Percentiles rank a stretch among this genome's conserved stretches.
These are phyloP conservation scores for Mesorhabditis sp. DNA, from an alignment of 2,888 invertebrate species.

Conservation along the genomic window DNA sequence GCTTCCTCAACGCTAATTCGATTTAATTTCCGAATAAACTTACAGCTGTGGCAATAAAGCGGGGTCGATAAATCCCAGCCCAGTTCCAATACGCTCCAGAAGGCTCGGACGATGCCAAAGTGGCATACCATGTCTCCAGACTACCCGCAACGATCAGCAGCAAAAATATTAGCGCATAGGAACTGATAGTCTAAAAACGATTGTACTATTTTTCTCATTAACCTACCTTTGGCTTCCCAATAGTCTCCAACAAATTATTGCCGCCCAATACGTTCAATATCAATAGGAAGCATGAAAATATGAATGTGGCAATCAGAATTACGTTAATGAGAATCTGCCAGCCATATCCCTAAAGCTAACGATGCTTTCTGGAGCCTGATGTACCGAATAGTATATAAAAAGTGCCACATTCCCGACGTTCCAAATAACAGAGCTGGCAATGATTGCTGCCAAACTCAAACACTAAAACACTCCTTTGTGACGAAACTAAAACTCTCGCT, in stretches of 20 bases:
- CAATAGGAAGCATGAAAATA: not conserved
- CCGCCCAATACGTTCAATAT: not conserved
- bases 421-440: not conserved
- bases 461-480: not conserved
- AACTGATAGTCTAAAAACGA: not conserved
- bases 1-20: too few relatives aligned
- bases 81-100: not conserved
- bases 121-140: not conserved
- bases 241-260: not conserved
- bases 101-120: not conserved
- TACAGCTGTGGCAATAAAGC: slow-evolving; percentile 2
- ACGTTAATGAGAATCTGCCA: not conserved
- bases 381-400: slow-evolving; percentile 1
- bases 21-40: not conserved
- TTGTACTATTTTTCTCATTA: not conserved
- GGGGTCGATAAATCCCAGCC: not conserved
- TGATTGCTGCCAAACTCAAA: not conserved
- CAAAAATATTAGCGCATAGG: not conserved
- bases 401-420: not conserved
- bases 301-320: not conserved
- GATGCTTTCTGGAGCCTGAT: not conserved
- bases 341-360: not conserved
- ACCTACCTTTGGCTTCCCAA: slow-evolving; percentile 1
- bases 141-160: not conserved
- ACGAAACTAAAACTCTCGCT: not conserved